Evolutionary conservation across 2,797 vertebrate genomes (phyloP), one percentile per base, ranked within the genome.

Genomic region (Aratinga solstitialis): DNA sequence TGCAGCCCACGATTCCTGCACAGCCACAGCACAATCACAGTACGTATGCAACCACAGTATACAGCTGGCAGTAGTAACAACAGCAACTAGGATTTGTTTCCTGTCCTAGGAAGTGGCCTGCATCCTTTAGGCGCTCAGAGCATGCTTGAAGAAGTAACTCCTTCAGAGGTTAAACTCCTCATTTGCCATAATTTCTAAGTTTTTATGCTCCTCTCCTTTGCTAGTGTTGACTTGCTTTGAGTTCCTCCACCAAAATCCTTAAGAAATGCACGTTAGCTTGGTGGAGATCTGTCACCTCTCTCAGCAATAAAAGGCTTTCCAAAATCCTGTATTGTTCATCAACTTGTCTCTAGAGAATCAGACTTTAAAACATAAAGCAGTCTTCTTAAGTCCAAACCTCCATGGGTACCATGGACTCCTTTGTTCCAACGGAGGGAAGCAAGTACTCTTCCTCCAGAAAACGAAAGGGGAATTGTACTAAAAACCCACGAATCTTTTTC

Each of bases 371-470:
- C 1, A 2, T 17, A 68, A 63, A 75, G 30, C 38, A 51, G 32
- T 47, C 32, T 58, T 67, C 67, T 96, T 98, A 99, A 92, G 99
- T 99, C 99, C 99, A 99, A 75, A 99, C 98, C 94, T 99, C 99
- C 98, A 98, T 99, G 94, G 99, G 99, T 72, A 99, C 99, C 95
- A 99, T 99, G 94, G 98, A 98, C 97, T 99, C 99, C 96, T 99
- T 99, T 81, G 99, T 99, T 92, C 99, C 99, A 0, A 99, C 98
- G 0, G 99, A 99, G 24, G 99, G 99, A 27, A 99, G 98, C 24
- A 99, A 98, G 97, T 98, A 98, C 95, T 99, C 98, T 81, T 99
- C 99, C 62, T 97, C 95, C 86, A 99, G 97, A 97, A 99, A 99
- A 93, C 98, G 98, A 24, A 99, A 98, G 14, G 99, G 99, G 66